phyloP scores from a whole-genome alignment of 2,888 invertebrate genomes.

The Syritta pipiens region DNA sequence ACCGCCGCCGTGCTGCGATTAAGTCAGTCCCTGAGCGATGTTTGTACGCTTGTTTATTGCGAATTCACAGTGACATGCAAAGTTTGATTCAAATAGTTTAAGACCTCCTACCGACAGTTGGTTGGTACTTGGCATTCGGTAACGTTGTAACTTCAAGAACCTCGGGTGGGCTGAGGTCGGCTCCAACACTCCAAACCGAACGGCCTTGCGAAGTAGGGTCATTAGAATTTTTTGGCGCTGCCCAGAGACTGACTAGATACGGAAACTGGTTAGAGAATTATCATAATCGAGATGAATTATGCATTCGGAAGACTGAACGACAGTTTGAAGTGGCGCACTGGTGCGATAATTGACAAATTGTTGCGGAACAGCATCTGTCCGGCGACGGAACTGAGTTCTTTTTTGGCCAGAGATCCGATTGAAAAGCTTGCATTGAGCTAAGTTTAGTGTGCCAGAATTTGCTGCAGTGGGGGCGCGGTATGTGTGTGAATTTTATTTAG shows the following conservation, averaged over 20 bases:
- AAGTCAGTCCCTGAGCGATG: conserved; percentile 38
- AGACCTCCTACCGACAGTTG: not conserved
- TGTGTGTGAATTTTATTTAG: not conserved
- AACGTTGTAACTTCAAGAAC: conserved; percentile 31
- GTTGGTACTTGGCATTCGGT: conserved; percentile 7
- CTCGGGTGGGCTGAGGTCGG: conserved; percentile 28
- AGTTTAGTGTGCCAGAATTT: conserved; percentile 20
- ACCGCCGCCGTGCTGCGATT: conserved; percentile 24
- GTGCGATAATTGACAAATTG: not conserved
- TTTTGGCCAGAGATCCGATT: not conserved
- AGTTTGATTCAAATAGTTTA: conserved; percentile 9
- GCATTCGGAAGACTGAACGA: conserved; percentile 36
- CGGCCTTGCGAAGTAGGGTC: conserved; percentile 25
- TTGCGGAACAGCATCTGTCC: not conserved
- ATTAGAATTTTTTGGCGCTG: conserved; percentile 29
- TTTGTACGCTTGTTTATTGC: conserved; percentile 43
- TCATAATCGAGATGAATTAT: conserved; percentile 30
- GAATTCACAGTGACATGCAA: conserved; percentile 21
- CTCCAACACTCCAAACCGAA: not conserved
- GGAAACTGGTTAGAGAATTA: conserved; percentile 33
- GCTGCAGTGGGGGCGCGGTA: not conserved
- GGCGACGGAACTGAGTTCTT: not conserved
- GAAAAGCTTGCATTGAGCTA: conserved; percentile 22
- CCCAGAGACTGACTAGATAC: not conserved
- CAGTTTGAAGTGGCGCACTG: not conserved